These are phyloP conservation scores for Conus ventricosus DNA, from an alignment of 1,140 invertebrate genomes.

Conservation along the genomic window DNA sequence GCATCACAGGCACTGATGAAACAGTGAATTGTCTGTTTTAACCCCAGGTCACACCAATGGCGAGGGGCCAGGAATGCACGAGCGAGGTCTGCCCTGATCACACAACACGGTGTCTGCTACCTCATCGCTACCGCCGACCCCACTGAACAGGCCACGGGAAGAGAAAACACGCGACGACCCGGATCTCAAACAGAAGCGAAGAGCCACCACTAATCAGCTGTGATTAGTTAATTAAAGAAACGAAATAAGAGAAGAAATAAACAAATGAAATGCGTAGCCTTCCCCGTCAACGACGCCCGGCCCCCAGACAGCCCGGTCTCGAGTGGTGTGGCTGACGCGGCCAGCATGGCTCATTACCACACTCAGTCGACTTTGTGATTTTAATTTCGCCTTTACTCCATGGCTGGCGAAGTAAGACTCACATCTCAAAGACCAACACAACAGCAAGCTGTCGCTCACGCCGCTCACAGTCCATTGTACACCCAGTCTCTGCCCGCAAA, in stretches of 20 bases:
- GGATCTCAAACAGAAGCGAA: no score
- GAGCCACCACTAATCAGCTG: neutral
- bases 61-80: neutral
- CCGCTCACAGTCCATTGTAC: neutral
- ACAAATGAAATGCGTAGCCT: neutral
- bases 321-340: neutral
- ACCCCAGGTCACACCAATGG: neutral
- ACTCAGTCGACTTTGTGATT: neutral
- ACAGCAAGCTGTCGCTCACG: neutral
- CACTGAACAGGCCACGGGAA: neutral
- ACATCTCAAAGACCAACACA: neutral
- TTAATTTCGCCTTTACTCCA: conserved; percentile 7
- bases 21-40: neutral
- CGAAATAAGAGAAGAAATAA: neutral
- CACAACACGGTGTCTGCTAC: neutral
- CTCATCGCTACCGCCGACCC: neutral
- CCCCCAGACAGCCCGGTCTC: neutral
- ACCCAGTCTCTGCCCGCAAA: neutral
- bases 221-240: no score
- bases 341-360: neutral
- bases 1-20: neutral
- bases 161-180: neutral
- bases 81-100: conserved; percentile 1
- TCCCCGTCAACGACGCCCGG: neutral
- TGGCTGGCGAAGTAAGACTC: neutral